These are phyloP conservation scores for Ips nitidus DNA, from an alignment of 1,140 invertebrate species.

Conservation along the genomic window DNA sequence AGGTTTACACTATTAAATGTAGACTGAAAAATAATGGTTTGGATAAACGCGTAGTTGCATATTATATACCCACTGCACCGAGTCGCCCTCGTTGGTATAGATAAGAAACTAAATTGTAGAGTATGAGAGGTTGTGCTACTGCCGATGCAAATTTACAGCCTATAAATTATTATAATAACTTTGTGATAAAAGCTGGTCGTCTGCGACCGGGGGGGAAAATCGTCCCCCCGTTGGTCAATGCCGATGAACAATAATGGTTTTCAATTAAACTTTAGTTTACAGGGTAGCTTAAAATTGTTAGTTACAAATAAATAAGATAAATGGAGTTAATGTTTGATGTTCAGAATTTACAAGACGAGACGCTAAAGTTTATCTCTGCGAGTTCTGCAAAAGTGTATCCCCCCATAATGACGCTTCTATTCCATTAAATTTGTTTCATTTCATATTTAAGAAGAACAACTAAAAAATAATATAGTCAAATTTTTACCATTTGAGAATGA, in stretches of 20 bases:
- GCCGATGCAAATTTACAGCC: constrained; percentile 31
- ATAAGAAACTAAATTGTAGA: constrained; percentile 31
- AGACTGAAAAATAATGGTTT: not conserved
- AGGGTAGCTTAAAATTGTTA: too few relatives aligned
- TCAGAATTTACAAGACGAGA: too few relatives aligned
- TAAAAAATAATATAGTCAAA: too few relatives aligned
- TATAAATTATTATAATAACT: constrained; percentile 31
- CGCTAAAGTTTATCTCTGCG: too few relatives aligned
- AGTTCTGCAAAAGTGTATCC: too few relatives aligned
- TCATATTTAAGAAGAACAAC: too few relatives aligned
- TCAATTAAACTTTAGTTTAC: too few relatives aligned
- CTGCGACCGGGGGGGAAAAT: constrained; percentile 11
- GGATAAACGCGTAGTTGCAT: constrained; percentile 10
- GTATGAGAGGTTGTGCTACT: constrained; percentile 29
- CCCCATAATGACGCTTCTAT: too few relatives aligned
- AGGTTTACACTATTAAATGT: not conserved
- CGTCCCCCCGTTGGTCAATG: constrained; percentile 12
- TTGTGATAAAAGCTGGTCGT: constrained; percentile 17
- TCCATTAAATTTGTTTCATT: too few relatives aligned
- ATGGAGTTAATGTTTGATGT: too few relatives aligned
- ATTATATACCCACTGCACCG: constrained; percentile 9
- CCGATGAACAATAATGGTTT: not conserved
- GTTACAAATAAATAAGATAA: too few relatives aligned
- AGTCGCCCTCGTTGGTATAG: constrained; percentile 2
- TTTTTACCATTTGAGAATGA: too few relatives aligned